Evolutionary conservation across 92 coral and sea anemone genomes (phyloP).

Genomic region (Galaxea fascicularis): DNA sequence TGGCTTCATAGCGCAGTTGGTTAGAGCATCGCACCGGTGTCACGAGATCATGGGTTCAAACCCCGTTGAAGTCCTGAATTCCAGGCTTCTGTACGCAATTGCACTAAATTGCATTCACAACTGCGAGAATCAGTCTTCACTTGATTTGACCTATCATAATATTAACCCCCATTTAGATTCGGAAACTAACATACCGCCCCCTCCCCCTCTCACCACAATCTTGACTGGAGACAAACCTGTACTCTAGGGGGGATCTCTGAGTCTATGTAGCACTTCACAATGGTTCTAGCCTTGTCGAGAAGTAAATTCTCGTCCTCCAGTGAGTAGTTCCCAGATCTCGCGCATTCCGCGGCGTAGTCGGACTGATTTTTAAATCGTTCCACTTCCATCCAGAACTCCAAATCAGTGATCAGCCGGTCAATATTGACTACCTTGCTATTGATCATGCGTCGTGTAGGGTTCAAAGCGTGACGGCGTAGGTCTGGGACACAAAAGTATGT

Average conservation of each 20-base stretch:
- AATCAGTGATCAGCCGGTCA: conserved; percentile 82
- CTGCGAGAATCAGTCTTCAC: no score
- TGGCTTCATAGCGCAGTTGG: no score
- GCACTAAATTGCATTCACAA: no score
- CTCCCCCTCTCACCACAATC: no score
- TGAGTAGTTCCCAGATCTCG: conserved; percentile 92
- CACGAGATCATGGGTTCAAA: no score
- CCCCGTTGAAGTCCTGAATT: no score
- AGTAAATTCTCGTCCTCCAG: conserved; percentile 86
- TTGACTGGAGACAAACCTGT: conserved; percentile 73
- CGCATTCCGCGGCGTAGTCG: conserved; percentile 91
- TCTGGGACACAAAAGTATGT: conserved; percentile 41
- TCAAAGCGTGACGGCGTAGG: conserved; percentile 68
- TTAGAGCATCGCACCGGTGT: no score
- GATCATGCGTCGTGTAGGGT: conserved; percentile 86
- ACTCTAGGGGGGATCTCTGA: conserved; percentile 91
- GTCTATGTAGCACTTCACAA: conserved; percentile 83
- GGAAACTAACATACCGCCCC: no score
- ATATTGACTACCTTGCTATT: conserved; percentile 86
- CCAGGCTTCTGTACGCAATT: no score
- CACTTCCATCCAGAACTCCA: conserved; percentile 96
- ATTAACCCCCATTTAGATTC: no score
- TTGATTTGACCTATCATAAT: no score
- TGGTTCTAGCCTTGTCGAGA: conserved; percentile 83
- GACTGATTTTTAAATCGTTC: conserved; percentile 82